Percentiles rank a stretch among this genome's conserved stretches.
phyloP scores from a whole-genome alignment of 2,797 vertebrate genomes.

The Trematomus bernacchii region DNA sequence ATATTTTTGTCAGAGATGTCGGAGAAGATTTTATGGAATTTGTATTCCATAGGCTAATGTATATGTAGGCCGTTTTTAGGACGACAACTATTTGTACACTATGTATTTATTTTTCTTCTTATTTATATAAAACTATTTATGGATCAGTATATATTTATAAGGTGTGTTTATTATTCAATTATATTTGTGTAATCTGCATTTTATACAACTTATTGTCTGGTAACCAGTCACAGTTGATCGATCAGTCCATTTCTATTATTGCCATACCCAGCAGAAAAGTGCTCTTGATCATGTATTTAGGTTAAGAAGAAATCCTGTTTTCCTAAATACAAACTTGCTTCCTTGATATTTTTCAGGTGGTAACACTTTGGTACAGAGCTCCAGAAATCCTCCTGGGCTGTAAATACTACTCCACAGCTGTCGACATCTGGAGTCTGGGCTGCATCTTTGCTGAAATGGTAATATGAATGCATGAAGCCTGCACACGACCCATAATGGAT shows the following conservation, averaged over 20 bases:
- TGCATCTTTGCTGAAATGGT: slow-evolving; percentile 99
- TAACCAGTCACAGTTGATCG: no score
- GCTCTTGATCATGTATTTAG: neutral
- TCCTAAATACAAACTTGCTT: neutral
- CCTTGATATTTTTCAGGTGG: slow-evolving; percentile 84
- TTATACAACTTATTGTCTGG: no score
- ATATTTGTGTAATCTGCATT: no score
- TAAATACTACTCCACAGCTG: slow-evolving; percentile 97
- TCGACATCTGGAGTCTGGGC: slow-evolving; percentile 97
- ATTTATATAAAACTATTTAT: no score
- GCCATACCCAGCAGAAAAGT: neutral
- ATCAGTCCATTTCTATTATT: neutral
- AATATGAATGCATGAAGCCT: slow-evolving; percentile 34
- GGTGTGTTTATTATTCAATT: no score
- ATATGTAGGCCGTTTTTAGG: no score
- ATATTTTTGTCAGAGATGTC: no score
- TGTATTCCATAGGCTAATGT: no score
- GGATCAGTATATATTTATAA: no score
- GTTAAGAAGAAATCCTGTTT: neutral
- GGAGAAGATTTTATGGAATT: no score
- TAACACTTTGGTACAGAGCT: slow-evolving; percentile 96
- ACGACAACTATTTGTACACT: no score
- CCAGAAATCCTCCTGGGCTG: slow-evolving; percentile 97
- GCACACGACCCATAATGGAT: neutral
- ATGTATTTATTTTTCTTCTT: no score